Evolutionary conservation across 2,113 vertebrate species (phyloP).

Genomic region (Protomyctophum bolini): DNA sequence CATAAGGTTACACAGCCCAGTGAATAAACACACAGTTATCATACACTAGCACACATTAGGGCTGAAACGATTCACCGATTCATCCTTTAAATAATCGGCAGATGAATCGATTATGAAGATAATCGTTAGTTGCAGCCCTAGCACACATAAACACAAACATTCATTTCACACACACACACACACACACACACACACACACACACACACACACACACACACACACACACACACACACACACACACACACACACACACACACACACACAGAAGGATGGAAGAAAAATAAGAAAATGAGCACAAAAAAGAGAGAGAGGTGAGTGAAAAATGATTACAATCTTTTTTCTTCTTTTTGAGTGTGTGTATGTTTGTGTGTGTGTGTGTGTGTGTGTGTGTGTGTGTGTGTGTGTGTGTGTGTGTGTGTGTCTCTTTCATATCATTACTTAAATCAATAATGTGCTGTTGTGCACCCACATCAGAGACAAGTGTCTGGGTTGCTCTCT

Average conservation of each 20-base stretch:
- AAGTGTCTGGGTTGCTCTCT: slow-evolving; percentile 26
- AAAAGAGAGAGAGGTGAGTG: not conserved
- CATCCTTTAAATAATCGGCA: no score
- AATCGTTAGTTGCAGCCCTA: no score
- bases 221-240: not conserved
- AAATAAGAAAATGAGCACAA: slow-evolving; percentile 16
- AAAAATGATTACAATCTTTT: slow-evolving; percentile 16
- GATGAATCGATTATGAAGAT: no score
- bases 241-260: not conserved
- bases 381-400: not conserved
- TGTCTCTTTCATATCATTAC: slow-evolving; percentile 44
- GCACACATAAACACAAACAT: not conserved
- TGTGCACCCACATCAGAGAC: slow-evolving; percentile 42
- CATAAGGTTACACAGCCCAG: slow-evolving; percentile 68
- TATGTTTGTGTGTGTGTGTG: slow-evolving; percentile 19
- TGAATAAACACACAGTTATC: slow-evolving; percentile 51
- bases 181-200: slow-evolving; percentile 39
- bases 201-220: not conserved
- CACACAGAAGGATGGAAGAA: slow-evolving; percentile 9
- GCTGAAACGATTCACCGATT: no score
- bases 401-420: slow-evolving; percentile 3
- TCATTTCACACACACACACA: not conserved
- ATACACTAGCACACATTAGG: not conserved
- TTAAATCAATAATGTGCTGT: slow-evolving; percentile 41
- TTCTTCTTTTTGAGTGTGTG: not conserved